Conservation (phyloP, 2,797 vertebrate genomes). For the Hypotaenidia okinawae region DNA sequence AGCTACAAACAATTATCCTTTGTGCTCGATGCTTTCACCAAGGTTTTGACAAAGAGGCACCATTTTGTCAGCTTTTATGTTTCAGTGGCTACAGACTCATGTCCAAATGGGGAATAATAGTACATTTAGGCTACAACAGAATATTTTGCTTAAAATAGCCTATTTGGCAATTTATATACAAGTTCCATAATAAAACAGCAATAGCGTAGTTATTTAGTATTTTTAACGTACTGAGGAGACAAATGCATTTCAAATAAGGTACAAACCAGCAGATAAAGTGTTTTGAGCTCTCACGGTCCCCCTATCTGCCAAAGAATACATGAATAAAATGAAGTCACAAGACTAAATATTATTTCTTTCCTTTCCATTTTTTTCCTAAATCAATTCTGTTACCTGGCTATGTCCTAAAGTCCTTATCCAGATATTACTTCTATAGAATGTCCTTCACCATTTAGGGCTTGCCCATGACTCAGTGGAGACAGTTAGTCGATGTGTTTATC, state of each 20-base stretch:
- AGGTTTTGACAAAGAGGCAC: conserved; percentile 37
- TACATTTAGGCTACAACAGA: conserved; percentile 36
- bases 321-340: not conserved
- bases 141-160: conserved; percentile 62
- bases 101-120: conserved; percentile 62
- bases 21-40: conserved; percentile 29
- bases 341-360: not conserved
- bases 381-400: not conserved
- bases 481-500: not conserved
- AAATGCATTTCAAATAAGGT: conserved; percentile 11
- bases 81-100: not conserved
- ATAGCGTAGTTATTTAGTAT: conserved; percentile 6
- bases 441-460: not conserved
- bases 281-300: not conserved
- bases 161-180: not conserved
- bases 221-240: conserved; percentile 34
- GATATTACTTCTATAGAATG: not conserved
- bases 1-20: conserved; percentile 34
- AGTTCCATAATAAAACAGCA: conserved; percentile 44
- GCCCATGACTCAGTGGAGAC: not conserved
- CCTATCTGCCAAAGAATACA: not conserved
- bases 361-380: not conserved
- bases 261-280: not conserved
- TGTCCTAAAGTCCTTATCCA: not conserved
- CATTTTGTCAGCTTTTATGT: conserved; percentile 49